Evolutionary conservation across 1,140 invertebrate species (phyloP), one percentile per base, ranked within the genome.

Genomic region (Cardiocondyla obscurior): DNA sequence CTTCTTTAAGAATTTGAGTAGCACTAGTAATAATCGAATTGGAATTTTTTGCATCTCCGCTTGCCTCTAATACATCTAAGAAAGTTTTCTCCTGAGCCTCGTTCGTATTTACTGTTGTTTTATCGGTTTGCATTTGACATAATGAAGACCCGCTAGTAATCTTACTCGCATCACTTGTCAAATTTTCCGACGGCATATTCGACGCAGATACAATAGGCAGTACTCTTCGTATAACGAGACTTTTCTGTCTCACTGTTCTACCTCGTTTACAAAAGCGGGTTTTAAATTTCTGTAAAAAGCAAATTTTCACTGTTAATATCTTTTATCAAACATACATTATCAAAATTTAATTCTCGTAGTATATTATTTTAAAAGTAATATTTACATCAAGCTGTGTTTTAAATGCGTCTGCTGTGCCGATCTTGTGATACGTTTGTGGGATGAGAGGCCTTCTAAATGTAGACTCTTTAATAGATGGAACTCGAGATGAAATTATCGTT

Each of bases 1-100:
- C 95, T 85, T 97, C 97, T 77, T 96, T 96, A 28, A 98, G 94
- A 89, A 97, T 95, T 89, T 96, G 95, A 65, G 96, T 96, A n/a
- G 97, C 97, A 82, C 96, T 97, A 42, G 96, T 95, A 87, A 94
- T 94, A 51, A 94, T 94, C 0, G 94, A 94, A 82, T 93, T 94
- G 0, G 93, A 91, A 8, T 91, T 89, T 83, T 94, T 93, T 2
- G 72, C 33, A 25, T 85, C 77, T 39, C 55, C 73, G 1, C 14
- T 62, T 55, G 57, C 53, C 49, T 89, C 87, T 4, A 93, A 70
- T 25, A 84, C 89, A 5, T 89, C 89, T 1, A 93, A 85, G 42
- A 93, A 92, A 73, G 65, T 87, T 67, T 92, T 89, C 2, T 89
- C 84, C 7, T 51, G 58, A 30, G 55, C 1, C 6, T 76, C 85